These are phyloP conservation scores for Rutilus rutilus DNA, from an alignment of 2,113 vertebrate genomes.

Conservation along the genomic window DNA sequence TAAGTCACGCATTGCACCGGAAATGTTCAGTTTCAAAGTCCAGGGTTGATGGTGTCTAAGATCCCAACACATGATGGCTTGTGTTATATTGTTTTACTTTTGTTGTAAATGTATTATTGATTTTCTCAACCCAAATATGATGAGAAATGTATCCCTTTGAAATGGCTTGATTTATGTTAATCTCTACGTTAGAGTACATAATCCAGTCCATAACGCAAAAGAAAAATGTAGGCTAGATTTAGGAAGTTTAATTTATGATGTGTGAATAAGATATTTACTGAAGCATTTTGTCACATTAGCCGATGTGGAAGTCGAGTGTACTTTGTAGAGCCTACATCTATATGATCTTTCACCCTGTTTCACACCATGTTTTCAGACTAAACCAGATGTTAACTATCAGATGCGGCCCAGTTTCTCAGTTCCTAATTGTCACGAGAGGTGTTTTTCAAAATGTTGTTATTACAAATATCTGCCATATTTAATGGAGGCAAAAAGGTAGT, in stretches of 20 bases:
- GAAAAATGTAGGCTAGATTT: background rate
- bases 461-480: background rate
- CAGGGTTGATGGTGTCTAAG: background rate
- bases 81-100: background rate
- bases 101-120: background rate
- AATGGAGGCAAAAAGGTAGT: background rate
- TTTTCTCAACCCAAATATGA: background rate
- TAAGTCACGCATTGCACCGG: background rate
- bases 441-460: background rate
- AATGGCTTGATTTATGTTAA: background rate
- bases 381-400: background rate
- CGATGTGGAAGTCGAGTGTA: background rate
- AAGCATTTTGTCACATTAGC: background rate
- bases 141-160: background rate
- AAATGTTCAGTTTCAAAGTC: background rate
- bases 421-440: background rate
- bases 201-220: background rate
- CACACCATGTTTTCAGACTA: background rate
- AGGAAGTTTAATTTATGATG: background rate
- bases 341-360: background rate
- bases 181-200: background rate
- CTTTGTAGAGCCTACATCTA: background rate
- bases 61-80: no score
- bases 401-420: background rate
- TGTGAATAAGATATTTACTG: background rate